These are phyloP conservation scores for Sander lucioperca DNA, from an alignment of 2,113 vertebrate species.

Conservation along the genomic window DNA sequence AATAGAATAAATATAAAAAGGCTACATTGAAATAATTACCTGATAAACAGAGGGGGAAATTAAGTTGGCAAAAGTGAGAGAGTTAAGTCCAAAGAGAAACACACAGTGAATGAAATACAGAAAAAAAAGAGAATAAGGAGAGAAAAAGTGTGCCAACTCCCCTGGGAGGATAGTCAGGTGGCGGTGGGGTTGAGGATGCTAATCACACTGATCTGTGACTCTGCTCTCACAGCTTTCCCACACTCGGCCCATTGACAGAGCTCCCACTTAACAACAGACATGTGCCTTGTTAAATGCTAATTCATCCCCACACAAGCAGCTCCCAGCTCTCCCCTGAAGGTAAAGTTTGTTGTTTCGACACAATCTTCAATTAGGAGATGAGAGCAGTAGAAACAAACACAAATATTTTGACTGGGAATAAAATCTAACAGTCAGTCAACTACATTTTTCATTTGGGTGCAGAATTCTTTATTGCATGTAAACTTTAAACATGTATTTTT, in stretches of 20 bases:
- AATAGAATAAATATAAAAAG: conserved; percentile 38
- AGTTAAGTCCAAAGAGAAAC: conserved; percentile 21
- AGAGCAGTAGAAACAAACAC: conserved; percentile 42
- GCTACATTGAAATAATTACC: conserved; percentile 25
- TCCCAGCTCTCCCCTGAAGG: conserved; percentile 43
- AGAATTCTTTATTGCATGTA: not conserved
- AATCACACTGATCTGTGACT: conserved; percentile 81
- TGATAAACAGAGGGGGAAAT: conserved; percentile 24
- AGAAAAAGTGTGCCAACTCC: conserved; percentile 74
- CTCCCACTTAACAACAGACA: conserved; percentile 74
- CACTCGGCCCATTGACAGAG: conserved; percentile 74
- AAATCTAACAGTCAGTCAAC: not conserved
- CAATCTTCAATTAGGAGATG: conserved; percentile 42
- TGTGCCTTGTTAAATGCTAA: conserved; percentile 85
- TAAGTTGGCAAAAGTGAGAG: conserved; percentile 38
- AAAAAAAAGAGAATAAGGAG: not conserved
- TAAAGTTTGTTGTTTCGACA: conserved; percentile 57
- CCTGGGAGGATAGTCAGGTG: conserved; percentile 59
- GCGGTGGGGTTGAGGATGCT: conserved; percentile 63
- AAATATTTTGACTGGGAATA: conserved; percentile 59
- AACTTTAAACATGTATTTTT: not conserved
- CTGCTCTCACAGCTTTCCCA: conserved; percentile 80
- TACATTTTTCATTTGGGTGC: not conserved
- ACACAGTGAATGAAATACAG: conserved; percentile 1
- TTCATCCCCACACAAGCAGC: conserved; percentile 62